Conservation (phyloP, 2,113 vertebrate species). For the Colinus virginianus region DNA sequence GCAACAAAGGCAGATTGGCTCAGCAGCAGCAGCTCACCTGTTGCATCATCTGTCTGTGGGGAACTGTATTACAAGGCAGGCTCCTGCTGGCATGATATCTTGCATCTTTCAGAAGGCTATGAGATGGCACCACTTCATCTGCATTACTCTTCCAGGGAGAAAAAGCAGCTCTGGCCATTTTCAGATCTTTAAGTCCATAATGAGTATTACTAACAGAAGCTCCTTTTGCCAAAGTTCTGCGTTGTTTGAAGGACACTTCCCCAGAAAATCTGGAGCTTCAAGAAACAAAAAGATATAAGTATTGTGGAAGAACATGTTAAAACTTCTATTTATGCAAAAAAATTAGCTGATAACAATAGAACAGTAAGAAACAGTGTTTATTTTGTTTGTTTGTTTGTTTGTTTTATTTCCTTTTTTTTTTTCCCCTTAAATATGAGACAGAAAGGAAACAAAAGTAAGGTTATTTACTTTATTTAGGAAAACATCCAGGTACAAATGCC, state of each 20-base stretch:
- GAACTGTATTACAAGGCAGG: neutral
- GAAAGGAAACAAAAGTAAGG: neutral
- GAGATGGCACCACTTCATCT: neutral
- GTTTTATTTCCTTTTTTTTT: neutral
- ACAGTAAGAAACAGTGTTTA: neutral
- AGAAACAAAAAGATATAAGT: neutral
- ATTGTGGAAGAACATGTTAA: neutral
- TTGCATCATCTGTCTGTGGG: constrained; percentile 20
- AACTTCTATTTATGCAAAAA: neutral
- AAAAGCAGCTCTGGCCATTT: neutral
- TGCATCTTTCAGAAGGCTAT: neutral
- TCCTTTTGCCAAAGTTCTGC: neutral
- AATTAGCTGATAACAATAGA: neutral
- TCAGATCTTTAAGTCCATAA: neutral
- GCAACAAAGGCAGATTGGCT: constrained; percentile 35
- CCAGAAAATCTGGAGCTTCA: neutral
- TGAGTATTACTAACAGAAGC: neutral
- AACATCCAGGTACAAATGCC: neutral
- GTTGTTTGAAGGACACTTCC: neutral
- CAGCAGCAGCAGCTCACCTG: neutral
- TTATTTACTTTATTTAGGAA: neutral
- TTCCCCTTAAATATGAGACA: neutral
- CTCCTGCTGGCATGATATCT: neutral
- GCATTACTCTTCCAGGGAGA: neutral
- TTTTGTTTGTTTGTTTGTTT: too few species aligned